Evolutionary conservation across 2,113 vertebrate genomes (phyloP), one percentile per base, ranked within the genome.

Genomic region (Empidonax traillii): DNA sequence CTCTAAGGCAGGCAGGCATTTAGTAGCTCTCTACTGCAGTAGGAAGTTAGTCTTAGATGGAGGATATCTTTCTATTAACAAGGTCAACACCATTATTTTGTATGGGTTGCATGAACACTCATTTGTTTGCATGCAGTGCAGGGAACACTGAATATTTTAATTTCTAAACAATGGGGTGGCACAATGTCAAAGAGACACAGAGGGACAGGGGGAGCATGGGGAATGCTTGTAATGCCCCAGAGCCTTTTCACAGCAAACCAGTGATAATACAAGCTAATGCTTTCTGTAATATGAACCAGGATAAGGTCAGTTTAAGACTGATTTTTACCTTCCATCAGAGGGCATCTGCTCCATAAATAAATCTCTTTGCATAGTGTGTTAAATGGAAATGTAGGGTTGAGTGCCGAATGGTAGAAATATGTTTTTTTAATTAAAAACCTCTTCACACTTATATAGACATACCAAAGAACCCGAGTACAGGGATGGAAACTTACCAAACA

Each of bases 141-240:
- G 62, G 71, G 63, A 91, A 78, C 3, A 9, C 12, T 96, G 90
- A 85, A 95, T 97, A 96, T 97, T 96, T 96, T 96, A 92, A 94
- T 95, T 95, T 95, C 92, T 93, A 94, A 96, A 96, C 90, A 97
- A 96, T 89, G 86, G 95, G 90, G 83, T 96, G 93, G 84, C 94
- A 96, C 92, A 93, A 88, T 90, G 90, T 97, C 95, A 96, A 95
- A 97, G 62, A 94, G 85, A 94, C 93, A 90, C 69, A 78, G 61
- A 94, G 86, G 88, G 76, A 90, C 77, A 94, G 23, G 52, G 72
- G 35, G 8, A 87, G 80, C 53, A 79, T 51, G 44, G 77, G 59
- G 63, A 90, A 76, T 80, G 58, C 53, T 81, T 94, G 63, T 33
- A 91, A 94, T 83, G 37, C 75, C 79, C 79, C 72, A 87, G 75